These are phyloP conservation scores for Hydra vulgaris DNA, from an alignment of 30 jellyfish, hydroid and myxozoan genomes.

Conservation along the genomic window DNA sequence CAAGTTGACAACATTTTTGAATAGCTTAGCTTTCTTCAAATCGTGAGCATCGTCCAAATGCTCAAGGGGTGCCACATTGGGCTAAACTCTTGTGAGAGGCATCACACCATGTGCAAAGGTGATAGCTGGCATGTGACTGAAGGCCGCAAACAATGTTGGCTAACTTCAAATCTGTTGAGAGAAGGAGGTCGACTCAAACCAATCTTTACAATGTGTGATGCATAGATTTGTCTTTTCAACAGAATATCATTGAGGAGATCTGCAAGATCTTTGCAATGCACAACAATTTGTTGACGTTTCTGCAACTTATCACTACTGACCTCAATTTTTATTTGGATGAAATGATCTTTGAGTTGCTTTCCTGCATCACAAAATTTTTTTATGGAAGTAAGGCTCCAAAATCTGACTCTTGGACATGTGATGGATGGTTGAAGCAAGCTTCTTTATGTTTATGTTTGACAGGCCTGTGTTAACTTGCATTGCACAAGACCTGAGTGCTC, in stretches of 20 bases:
- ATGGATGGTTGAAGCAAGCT: background rate
- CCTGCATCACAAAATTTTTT: background rate
- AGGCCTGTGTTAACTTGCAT: background rate
- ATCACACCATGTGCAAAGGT: too few relatives aligned
- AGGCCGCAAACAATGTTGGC: too few relatives aligned
- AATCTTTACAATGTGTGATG: background rate
- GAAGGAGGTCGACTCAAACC: too few relatives aligned
- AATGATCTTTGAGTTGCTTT: background rate
- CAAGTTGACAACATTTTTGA: too few relatives aligned
- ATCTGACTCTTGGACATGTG: background rate
- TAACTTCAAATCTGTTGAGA: too few relatives aligned
- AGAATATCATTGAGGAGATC: background rate
- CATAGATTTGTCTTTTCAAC: background rate
- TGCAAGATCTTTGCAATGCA: background rate
- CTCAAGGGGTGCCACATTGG: too few relatives aligned
- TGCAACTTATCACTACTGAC: background rate
- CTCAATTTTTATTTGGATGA: background rate
- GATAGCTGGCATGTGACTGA: too few relatives aligned
- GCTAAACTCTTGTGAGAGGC: too few relatives aligned
- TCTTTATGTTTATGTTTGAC: background rate
- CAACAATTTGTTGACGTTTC: background rate
- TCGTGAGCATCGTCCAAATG: too few relatives aligned
- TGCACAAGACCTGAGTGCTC: background rate
- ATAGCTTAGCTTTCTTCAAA: too few relatives aligned
- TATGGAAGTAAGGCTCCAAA: background rate